Base-by-base conservation (phyloP, 2,888 invertebrate species). In the Augiades crinisus region DNA sequence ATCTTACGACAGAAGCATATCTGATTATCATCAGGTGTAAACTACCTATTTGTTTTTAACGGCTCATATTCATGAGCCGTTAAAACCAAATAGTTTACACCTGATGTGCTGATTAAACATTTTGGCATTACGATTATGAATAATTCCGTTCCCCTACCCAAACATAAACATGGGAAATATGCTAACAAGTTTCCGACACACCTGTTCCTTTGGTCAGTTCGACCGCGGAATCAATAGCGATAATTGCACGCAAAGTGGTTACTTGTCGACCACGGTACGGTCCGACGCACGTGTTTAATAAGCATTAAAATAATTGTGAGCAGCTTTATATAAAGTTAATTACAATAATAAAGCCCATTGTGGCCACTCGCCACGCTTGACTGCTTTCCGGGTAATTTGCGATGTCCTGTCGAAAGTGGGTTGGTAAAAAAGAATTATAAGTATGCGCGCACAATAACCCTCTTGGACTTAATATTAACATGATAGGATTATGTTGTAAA, bases 171-270 rank as follows among this genome's bases (percentile, higher is more conserved):
- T 75, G 73, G 65, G 75, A 49, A 49, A 49, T 8, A n/a, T 24
- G 22, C 33, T 41, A 40, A 30, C 16, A 41, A 41, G 31, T 41
- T 33, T 41, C 49, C 49, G 24, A 55, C 62, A 62, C 85, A 84
- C 84, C 84, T 84, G 84, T 61, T 67, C 72, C 60, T 63, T 61
- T 61, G 62, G 64, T 65, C 57, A 63, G 57, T 56, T 44, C 57
- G 62, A 87, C 88, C 87, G 56, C 88, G 82, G 79, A 85, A 79
- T 86, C 84, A 86, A 88, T 87, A 81, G 88, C 74, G 88, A 89
- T 88, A 89, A 89, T 87, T 80, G 76, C 58, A 64, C 56, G 62
- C 68, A 72, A 72, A 78, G 79, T 72, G 68, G 65, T 67, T 67
- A 64, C 49, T 62, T 61, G 63, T 64, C 72, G 71, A 78, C 70